Percentiles rank a stretch among this genome's conserved stretches.
Conservation (phyloP, 2,113 vertebrate species). For the Caranx ignobilis region DNA sequence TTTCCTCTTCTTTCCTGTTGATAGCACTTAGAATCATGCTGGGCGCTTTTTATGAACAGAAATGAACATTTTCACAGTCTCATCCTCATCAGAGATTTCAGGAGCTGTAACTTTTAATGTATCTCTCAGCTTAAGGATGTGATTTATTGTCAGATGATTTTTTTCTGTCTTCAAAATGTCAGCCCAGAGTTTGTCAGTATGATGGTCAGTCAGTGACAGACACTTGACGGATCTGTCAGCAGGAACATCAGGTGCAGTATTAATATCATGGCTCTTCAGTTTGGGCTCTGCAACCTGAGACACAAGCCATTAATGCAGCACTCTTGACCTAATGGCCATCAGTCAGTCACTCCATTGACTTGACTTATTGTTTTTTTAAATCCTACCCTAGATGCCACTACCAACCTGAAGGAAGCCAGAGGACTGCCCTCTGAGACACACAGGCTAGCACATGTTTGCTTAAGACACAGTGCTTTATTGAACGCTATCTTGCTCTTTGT, state of each 20-base stretch:
- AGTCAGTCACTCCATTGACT: constrained; percentile 25
- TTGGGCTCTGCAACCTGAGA: constrained; percentile 35
- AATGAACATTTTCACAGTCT: not conserved
- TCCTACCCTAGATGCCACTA: constrained; percentile 8
- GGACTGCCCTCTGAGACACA: not conserved
- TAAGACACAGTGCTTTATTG: constrained; percentile 38
- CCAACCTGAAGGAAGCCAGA: constrained; percentile 6
- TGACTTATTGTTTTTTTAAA: constrained; percentile 38
- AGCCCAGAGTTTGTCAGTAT: constrained; percentile 22
- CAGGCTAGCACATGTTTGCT: constrained; percentile 30
- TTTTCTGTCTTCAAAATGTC: constrained; percentile 37
- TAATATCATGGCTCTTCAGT: constrained; percentile 41
- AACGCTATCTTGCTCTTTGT: constrained; percentile 26
- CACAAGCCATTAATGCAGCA: constrained; percentile 19
- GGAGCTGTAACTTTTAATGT: not conserved
- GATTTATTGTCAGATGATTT: constrained; percentile 25
- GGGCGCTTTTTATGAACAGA: constrained; percentile 8
- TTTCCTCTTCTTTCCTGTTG: not conserved
- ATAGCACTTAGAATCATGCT: not conserved
- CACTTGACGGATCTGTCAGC: constrained; percentile 40
- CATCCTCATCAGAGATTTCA: constrained; percentile 2
- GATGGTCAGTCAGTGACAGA: constrained; percentile 41
- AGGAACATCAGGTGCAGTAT: constrained; percentile 38
- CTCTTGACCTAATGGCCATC: constrained; percentile 33
- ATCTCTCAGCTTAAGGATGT: constrained; percentile 6